These are phyloP conservation scores for Epinephelus fuscoguttatus DNA, from an alignment of 2,113 vertebrate genomes.

Conservation along the genomic window DNA sequence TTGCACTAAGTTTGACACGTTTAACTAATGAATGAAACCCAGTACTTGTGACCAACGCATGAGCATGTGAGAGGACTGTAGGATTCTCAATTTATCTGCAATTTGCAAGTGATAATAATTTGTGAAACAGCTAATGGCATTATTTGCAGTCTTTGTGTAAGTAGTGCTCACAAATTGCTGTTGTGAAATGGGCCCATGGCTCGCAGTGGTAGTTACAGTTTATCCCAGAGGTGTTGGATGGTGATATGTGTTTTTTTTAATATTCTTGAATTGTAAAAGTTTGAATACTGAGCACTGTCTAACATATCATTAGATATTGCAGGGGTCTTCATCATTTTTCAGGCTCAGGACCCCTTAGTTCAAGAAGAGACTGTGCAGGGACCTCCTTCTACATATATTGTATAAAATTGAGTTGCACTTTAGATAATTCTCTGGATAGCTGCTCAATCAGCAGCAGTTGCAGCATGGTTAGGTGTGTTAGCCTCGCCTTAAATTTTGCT, in stretches of 20 bases:
- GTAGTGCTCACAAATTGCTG: not conserved
- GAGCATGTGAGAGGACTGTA: not conserved
- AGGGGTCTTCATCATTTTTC: too few species aligned
- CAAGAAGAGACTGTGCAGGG: too few species aligned
- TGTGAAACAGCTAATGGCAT: not conserved
- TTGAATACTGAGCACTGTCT: not conserved
- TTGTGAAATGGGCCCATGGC: not conserved
- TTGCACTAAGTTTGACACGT: not conserved
- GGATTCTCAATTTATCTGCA: not conserved
- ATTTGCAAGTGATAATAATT: not conserved
- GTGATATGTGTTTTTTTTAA: not conserved
- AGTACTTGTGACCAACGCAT: not conserved
- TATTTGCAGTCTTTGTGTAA: not conserved
- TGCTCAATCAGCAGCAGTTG: too few species aligned
- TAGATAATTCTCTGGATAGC: too few species aligned
- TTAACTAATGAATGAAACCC: not conserved
- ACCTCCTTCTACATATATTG: too few species aligned
- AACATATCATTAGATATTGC: not conserved
- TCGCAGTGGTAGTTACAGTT: not conserved
- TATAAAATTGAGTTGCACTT: too few species aligned
- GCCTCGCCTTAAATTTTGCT: too few species aligned
- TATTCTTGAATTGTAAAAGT: not conserved
- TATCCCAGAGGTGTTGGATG: not conserved
- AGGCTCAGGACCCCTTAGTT: too few species aligned
- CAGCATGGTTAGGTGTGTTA: too few species aligned